Evolutionary conservation across 2,113 vertebrate genomes (phyloP).

Genomic region (Malaclemys terrapin): DNA sequence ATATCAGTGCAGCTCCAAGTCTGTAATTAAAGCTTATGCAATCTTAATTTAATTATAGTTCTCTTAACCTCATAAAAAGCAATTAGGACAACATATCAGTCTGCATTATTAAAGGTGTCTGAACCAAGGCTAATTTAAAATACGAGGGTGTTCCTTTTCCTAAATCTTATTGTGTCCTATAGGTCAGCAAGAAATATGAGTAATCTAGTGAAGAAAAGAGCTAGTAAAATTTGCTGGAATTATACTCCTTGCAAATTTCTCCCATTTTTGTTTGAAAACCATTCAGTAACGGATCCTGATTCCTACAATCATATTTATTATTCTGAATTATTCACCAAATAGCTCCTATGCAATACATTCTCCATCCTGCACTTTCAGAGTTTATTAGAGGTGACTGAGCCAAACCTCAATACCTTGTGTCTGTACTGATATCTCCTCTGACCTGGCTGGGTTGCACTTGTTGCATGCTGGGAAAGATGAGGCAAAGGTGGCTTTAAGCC

Average conservation of each 20-base stretch:
- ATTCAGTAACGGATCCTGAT: neutral
- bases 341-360: neutral
- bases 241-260: neutral
- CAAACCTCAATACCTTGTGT: neutral
- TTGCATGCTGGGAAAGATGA: neutral
- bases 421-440: neutral
- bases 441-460: neutral
- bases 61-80: neutral
- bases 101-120: neutral
- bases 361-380: neutral
- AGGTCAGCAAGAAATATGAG: neutral
- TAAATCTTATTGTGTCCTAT: neutral
- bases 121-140: neutral
- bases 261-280: neutral
- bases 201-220: neutral
- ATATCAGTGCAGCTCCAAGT: neutral
- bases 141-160: neutral
- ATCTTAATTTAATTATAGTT: neutral
- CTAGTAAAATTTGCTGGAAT: neutral
- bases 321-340: neutral
- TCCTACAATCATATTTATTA: neutral
- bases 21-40: neutral
- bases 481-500: neutral
- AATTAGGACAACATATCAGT: neutral
- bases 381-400: neutral